Conservation (phyloP, 2,113 vertebrate genomes). For the Crotalus viridis region DNA sequence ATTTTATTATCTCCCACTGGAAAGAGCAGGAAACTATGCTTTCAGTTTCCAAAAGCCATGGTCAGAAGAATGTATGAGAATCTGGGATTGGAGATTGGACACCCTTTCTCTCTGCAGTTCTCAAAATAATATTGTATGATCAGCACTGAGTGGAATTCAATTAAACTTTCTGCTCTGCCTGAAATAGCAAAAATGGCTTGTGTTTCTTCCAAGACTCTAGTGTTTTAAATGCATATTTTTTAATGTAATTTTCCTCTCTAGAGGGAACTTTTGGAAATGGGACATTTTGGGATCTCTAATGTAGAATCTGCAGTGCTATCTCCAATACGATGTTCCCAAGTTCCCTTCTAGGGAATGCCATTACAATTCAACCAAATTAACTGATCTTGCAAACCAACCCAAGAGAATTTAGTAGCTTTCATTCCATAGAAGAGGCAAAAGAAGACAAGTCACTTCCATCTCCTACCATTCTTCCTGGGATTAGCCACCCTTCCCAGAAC, state of each 20-base stretch:
- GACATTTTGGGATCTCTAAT: background rate
- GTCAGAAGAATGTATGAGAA: background rate
- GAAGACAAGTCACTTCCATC: background rate
- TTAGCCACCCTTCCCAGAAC: background rate
- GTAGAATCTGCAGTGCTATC: background rate
- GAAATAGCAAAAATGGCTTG: background rate
- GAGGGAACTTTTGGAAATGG: background rate
- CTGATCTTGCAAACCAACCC: background rate
- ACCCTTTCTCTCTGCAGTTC: background rate
- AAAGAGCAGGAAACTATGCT: background rate
- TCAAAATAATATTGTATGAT: background rate
- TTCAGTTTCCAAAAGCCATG: background rate
- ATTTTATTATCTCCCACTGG: background rate
- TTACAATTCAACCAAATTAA: too few species aligned
- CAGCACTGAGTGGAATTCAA: background rate
- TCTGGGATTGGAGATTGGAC: background rate
- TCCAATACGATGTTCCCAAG: background rate
- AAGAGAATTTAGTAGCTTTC: background rate
- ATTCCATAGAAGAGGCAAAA: background rate
- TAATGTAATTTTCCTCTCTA: background rate
- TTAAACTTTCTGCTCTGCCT: background rate
- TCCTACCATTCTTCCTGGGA: background rate
- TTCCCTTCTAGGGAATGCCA: background rate
- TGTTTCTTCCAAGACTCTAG: background rate
- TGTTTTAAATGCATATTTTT: background rate